Evolutionary conservation across 2,888 invertebrate species (phyloP).

Genomic region (Latrodectus elegans): DNA sequence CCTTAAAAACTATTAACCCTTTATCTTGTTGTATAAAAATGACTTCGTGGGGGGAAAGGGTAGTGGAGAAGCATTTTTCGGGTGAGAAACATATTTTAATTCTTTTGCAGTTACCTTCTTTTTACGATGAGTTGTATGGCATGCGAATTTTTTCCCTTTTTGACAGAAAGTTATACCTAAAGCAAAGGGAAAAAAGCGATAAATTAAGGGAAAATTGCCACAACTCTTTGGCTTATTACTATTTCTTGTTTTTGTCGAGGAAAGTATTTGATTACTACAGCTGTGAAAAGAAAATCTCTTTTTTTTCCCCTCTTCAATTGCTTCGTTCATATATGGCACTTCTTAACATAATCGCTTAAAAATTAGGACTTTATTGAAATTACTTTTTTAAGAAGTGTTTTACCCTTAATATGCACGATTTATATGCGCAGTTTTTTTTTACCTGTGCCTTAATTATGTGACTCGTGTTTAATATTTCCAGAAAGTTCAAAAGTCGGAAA

Average conservation of each 20-base stretch:
- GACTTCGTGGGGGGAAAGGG: slow-evolving; percentile 6
- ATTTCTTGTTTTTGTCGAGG: slow-evolving; percentile 39
- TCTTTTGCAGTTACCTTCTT: slow-evolving; percentile 17
- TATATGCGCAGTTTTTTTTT: background rate
- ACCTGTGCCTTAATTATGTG: background rate
- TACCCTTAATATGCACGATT: slow-evolving; percentile 17
- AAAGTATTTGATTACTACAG: slow-evolving; percentile 25
- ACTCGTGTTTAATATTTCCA: background rate
- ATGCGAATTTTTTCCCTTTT: slow-evolving; percentile 19
- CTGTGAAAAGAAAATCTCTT: background rate
- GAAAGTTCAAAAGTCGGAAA: slow-evolving; percentile 1
- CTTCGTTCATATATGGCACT: slow-evolving; percentile 14
- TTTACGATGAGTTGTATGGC: slow-evolving; percentile 19
- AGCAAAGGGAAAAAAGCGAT: slow-evolving; percentile 57
- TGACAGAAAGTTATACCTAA: slow-evolving; percentile 49
- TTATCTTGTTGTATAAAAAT: slow-evolving; percentile 46
- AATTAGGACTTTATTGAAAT: slow-evolving; percentile 34
- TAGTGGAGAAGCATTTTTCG: slow-evolving; percentile 11
- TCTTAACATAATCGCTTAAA: slow-evolving; percentile 50
- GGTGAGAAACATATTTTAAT: slow-evolving; percentile 9
- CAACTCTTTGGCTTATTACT: slow-evolving; percentile 29
- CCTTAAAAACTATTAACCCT: slow-evolving; percentile 68
- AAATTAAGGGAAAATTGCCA: slow-evolving; percentile 60
- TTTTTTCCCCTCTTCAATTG: background rate
- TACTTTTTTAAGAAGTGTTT: slow-evolving; percentile 32